Evolutionary conservation across 2,113 vertebrate genomes (phyloP), one percentile per base, ranked within the genome.

Genomic region (Falcunculus frontatus): DNA sequence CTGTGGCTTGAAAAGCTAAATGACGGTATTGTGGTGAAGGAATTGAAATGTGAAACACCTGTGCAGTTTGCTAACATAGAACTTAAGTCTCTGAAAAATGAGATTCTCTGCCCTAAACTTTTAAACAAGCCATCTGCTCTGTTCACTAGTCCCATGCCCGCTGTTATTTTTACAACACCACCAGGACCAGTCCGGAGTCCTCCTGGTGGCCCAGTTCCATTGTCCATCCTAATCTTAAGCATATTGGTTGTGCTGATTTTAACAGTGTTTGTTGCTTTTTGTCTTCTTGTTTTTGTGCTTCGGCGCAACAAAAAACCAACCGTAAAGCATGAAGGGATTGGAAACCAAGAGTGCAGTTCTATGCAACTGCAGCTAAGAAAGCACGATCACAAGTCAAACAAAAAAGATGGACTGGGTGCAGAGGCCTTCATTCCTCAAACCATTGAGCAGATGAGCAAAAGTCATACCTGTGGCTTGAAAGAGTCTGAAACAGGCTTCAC

Each of bases 191-290:
- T 99, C 88, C 98, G 99, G 90, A 99, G 99, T 57, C 98, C 99
- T 73, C 98, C 99, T 2, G 99, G 99, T 84, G 99, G 99, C 23
- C 99, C 99, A 1, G 99, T 99, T 59, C 99, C 99, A 5, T 98
- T 99, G 63, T 99, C 99, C 15, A 99, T 99, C 96, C 98, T 99
- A 96, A 99, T 99, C 95, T 97, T 99, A 21, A 99, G 99, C 96
- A 99, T 99, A 84, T 96, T 99, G 33, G 99, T 99, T 52, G 99
- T 99, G 95, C 98, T 99, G 32, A 99, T 99, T 95, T 97, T 99
- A 72, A 99, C 99, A 4, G 99, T 99, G 91, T 99, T 99, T 56
- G 99, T 99, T 88, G 99, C 99, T 93, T 99, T 99, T 95, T 99
- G 99, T 97, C 99, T 99, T 73, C 98, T 99, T 47, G 98, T 99